phyloP scores from a whole-genome alignment of 2,113 vertebrate species.

The Craseonycteris thonglongyai region DNA sequence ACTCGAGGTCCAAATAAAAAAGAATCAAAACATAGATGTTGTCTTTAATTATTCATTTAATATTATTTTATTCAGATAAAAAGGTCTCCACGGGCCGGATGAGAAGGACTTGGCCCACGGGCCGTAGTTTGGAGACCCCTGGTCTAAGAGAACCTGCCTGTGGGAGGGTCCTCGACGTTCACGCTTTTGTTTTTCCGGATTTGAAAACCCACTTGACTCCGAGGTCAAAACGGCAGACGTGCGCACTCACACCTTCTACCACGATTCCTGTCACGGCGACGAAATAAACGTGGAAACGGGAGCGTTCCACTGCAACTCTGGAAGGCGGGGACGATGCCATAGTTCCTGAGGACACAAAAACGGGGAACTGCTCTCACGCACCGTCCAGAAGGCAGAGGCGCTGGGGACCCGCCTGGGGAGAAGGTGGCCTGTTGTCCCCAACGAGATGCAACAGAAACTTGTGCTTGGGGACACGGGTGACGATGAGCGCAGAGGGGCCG shows the following conservation, averaged over 20 bases:
- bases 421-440: not conserved
- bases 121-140: no score
- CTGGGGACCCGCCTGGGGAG: not conserved
- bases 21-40: no score
- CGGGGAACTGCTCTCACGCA: accelerated
- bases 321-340: accelerated
- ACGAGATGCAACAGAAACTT: no score
- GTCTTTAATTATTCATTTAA: no score
- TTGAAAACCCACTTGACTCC: not conserved
- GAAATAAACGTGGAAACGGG: not conserved
- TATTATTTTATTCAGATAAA: no score
- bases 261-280: not conserved
- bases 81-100: no score
- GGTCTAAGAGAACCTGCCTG: not conserved
- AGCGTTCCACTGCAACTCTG: not conserved
- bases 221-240: not conserved
- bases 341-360: not conserved
- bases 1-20: no score
- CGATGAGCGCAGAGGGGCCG: not conserved
- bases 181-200: not conserved
- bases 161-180: not conserved
- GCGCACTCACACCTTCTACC: no score
- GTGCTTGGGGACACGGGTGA: accelerated
- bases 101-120: no score
- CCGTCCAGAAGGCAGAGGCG: no score